phyloP scores from a whole-genome alignment of 2,113 vertebrate species.

The Glaucidium brasilianum region DNA sequence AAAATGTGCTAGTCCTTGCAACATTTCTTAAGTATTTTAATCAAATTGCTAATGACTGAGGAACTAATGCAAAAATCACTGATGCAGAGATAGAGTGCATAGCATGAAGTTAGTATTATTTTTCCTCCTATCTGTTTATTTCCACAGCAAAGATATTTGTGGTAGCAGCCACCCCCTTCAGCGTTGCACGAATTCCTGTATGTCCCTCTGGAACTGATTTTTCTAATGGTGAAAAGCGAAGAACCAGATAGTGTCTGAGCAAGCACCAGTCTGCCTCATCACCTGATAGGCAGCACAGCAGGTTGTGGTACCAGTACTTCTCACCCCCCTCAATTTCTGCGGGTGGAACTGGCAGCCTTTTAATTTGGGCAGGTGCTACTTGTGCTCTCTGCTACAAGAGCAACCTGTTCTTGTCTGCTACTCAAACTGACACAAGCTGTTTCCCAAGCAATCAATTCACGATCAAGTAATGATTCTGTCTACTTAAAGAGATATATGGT shows the following conservation, averaged over 20 bases:
- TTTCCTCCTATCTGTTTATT: background rate
- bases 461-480: background rate
- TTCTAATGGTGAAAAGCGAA: background rate
- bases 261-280: background rate
- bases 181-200: accelerated
- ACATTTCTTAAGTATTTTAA: background rate
- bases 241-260: background rate
- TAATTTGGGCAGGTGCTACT: background rate
- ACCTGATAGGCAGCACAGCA: background rate
- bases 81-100: background rate
- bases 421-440: background rate
- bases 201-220: background rate
- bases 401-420: background rate
- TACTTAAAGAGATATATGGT: background rate
- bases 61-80: background rate
- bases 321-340: background rate
- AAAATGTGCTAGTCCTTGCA: background rate
- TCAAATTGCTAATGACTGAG: background rate
- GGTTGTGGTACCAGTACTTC: background rate
- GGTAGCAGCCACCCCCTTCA: background rate
- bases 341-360: background rate
- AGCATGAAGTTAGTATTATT: background rate
- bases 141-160: background rate
- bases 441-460: background rate
- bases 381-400: background rate